These are phyloP conservation scores for Branchinecta lynchi DNA, from an alignment of 1,140 invertebrate species.

Conservation along the genomic window DNA sequence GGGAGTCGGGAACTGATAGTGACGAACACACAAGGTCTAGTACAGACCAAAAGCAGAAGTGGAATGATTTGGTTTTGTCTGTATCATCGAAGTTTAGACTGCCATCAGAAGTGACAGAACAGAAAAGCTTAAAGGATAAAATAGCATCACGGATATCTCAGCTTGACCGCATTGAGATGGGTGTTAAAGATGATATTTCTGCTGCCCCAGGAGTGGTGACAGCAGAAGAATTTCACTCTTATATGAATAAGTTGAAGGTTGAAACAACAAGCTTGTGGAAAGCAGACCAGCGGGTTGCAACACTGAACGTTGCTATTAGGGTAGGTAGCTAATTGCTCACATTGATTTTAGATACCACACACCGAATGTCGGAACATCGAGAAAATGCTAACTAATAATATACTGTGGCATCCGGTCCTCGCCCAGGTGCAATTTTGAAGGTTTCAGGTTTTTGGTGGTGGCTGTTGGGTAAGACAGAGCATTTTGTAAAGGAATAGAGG, in stretches of 20 bases:
- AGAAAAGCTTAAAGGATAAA: background rate
- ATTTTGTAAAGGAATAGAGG: too few relatives aligned
- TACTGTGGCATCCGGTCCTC: too few relatives aligned
- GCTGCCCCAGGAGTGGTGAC: background rate
- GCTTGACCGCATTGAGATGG: background rate
- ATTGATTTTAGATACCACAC: background rate
- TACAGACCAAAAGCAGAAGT: background rate
- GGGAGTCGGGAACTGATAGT: background rate
- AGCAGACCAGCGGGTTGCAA: background rate
- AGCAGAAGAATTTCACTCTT: background rate
- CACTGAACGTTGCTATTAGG: background rate
- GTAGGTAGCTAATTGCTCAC: background rate
- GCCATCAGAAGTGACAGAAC: background rate
- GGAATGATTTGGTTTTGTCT: background rate
- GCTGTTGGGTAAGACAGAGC: too few relatives aligned
- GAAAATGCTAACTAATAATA: too few relatives aligned
- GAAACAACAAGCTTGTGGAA: background rate
- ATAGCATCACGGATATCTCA: background rate
- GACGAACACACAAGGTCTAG: background rate
- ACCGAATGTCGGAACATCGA: too few relatives aligned
- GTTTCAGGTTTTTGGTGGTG: too few relatives aligned
- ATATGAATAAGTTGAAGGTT: background rate
- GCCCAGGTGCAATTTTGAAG: too few relatives aligned
- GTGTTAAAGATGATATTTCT: background rate
- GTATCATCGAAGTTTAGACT: background rate